A percentile compares a stretch with the other conserved stretches of the same genome.
Evolutionary conservation across 2,797 vertebrate species (phyloP).

Genomic region (Poecilia gillii): DNA sequence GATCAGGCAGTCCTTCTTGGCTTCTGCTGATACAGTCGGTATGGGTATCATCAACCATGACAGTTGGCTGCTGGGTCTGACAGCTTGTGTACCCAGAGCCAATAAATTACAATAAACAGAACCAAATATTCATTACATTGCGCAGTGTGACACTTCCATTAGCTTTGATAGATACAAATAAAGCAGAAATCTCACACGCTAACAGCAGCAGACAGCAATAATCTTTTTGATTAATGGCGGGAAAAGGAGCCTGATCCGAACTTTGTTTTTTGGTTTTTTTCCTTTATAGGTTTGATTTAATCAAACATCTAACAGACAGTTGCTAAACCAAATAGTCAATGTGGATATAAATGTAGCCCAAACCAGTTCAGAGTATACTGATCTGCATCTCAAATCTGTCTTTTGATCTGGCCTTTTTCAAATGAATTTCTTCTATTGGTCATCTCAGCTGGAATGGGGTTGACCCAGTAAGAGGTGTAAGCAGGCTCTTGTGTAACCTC

Average conservation of each 20-base stretch:
- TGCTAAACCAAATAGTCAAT: neutral
- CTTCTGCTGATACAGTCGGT: slow-evolving; percentile 26
- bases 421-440: slow-evolving; percentile 16
- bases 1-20: slow-evolving; percentile 26
- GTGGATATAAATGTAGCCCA: neutral
- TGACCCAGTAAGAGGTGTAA: slow-evolving; percentile 17
- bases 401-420: neutral
- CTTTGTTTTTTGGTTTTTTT: neutral
- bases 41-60: slow-evolving; percentile 34
- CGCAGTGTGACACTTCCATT: slow-evolving; percentile 3
- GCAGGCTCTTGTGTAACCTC: slow-evolving; percentile 9
- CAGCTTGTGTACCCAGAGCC: slow-evolving; percentile 32
- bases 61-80: slow-evolving; percentile 48
- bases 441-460: neutral
- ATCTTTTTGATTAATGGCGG: neutral
- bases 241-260: neutral
- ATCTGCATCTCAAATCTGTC: neutral
- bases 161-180: slow-evolving; percentile 13
- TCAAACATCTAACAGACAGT: slow-evolving; percentile 2
- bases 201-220: neutral
- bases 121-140: slow-evolving; percentile 12
- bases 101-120: slow-evolving; percentile 33
- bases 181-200: neutral
- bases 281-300: neutral
- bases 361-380: neutral